Conservation (phyloP, 1,140 invertebrate species). For the Centruroides vittatus region DNA sequence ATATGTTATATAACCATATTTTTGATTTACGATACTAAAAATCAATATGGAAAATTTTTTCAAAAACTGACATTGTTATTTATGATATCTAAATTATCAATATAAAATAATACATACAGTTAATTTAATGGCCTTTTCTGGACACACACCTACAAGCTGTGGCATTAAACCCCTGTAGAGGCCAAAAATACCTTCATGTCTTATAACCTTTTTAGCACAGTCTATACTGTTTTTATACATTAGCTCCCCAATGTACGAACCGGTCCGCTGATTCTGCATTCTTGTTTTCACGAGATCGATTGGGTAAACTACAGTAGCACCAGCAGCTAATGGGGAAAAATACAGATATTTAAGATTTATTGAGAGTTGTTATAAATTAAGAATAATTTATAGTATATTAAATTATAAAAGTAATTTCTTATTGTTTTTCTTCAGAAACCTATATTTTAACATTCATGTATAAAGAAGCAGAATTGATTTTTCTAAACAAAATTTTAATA, state of each 20-base stretch:
- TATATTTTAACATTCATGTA: no score
- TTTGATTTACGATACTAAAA: no score
- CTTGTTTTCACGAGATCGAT: constrained; percentile 98
- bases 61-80: no score
- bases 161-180: constrained; percentile 89
- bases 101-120: constrained; percentile 43
- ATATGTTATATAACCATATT: no score
- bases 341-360: neutral
- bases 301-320: constrained; percentile 95
- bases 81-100: no score
- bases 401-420: no score
- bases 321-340: constrained; percentile 54
- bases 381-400: no score
- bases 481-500: no score
- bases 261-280: constrained; percentile 95
- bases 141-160: constrained; percentile 94
- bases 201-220: constrained; percentile 86
- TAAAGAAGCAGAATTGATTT: no score
- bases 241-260: constrained; percentile 86
- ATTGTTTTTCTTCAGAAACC: no score
- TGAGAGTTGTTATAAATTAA: neutral
- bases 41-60: no score
- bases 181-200: constrained; percentile 91
- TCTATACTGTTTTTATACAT: constrained; percentile 96
- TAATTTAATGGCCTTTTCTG: constrained; percentile 98